phyloP scores from a whole-genome alignment of 2,888 invertebrate genomes.

The Aelia acuminata region DNA sequence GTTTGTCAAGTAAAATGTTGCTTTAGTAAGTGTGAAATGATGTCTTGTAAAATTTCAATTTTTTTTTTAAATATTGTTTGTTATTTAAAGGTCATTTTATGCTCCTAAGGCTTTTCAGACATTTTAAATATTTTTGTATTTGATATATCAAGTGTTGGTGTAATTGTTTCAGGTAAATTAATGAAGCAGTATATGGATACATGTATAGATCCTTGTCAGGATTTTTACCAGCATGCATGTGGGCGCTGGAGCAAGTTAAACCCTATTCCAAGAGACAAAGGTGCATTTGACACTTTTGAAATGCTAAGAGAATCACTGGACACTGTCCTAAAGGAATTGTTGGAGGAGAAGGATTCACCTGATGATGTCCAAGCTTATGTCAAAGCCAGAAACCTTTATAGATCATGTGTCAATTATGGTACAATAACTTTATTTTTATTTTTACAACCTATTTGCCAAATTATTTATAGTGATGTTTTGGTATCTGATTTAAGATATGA shows the following conservation, averaged over 20 bases:
- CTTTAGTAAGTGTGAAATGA: no score
- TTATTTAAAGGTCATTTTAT: no score
- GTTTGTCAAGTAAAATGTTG: no score
- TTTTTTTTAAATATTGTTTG: no score
- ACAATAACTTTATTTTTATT: conserved; percentile 61
- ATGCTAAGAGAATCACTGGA: conserved; percentile 87
- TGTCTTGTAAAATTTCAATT: no score
- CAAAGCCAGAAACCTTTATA: conserved; percentile 88
- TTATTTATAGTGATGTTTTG: background rate
- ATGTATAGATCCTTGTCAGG: conserved; percentile 81
- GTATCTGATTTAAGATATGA: no score
- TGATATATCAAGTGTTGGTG: background rate
- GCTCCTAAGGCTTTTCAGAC: no score
- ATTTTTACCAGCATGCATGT: conserved; percentile 88
- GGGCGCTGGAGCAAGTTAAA: conserved; percentile 89
- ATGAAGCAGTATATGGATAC: conserved; percentile 85
- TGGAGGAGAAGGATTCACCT: conserved; percentile 72
- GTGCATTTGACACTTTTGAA: conserved; percentile 91
- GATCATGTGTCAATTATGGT: conserved; percentile 87
- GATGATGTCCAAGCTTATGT: conserved; percentile 76
- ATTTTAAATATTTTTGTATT: conserved; percentile 18
- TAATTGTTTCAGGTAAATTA: conserved; percentile 67
- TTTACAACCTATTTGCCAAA: background rate
- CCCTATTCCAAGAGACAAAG: conserved; percentile 90
- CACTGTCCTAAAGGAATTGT: conserved; percentile 76